Evolutionary conservation across 35 echinoderm and acorn worm genomes (phyloP).

Genomic region (Strongylocentrotus purpuratus): DNA sequence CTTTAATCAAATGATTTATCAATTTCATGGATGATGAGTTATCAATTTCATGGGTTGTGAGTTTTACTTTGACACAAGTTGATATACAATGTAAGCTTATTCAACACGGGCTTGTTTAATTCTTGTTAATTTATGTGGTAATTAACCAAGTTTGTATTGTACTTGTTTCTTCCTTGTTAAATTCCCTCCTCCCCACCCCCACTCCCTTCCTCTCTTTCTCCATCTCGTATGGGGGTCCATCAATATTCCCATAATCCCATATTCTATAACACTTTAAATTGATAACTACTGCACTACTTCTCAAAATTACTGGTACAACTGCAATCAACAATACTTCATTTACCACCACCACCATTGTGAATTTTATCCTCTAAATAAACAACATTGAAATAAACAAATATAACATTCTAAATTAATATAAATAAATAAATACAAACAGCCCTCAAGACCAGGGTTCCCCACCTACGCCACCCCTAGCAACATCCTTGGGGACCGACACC

Average conservation of each 20-base stretch:
- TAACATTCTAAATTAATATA: neutral
- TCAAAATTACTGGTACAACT: neutral
- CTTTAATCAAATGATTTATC: too few relatives aligned
- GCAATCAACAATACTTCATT: too few relatives aligned
- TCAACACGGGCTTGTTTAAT: neutral
- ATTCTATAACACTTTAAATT: too few relatives aligned
- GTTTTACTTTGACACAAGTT: too few relatives aligned
- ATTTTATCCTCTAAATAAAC: too few relatives aligned
- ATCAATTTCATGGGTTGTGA: too few relatives aligned
- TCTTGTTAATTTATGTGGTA: neutral
- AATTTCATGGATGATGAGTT: too few relatives aligned
- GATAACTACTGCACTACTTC: neutral
- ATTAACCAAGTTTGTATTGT: neutral
- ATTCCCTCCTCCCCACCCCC: neutral
- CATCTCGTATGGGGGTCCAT: neutral
- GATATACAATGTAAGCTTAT: too few relatives aligned
- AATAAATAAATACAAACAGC: slow-evolving; percentile 44
- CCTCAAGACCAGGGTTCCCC: slow-evolving; percentile 88
- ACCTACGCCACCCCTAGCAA: slow-evolving; percentile 69
- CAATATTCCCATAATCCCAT: too few relatives aligned
- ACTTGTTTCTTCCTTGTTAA: neutral
- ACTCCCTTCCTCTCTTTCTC: too few relatives aligned
- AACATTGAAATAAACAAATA: too few relatives aligned
- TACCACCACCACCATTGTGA: too few relatives aligned
- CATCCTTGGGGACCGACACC: slow-evolving; percentile 46